Evolutionary conservation across 2,888 invertebrate genomes (phyloP).

Genomic region (Tiliacea citrago): DNA sequence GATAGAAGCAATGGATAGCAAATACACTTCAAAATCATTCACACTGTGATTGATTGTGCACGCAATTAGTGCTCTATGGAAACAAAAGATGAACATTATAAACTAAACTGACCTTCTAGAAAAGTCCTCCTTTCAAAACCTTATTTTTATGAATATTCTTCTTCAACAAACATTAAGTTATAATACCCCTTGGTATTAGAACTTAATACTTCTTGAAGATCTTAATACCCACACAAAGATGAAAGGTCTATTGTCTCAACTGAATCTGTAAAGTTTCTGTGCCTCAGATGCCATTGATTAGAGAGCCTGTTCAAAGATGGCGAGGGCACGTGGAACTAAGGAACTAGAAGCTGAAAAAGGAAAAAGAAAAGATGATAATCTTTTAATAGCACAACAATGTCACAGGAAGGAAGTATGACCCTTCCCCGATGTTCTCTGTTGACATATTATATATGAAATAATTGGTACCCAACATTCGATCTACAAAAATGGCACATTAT

Average conservation of each 20-base stretch:
- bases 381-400: too few species aligned
- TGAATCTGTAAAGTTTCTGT: slow-evolving; percentile 38
- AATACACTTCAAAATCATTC: too few species aligned
- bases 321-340: neutral
- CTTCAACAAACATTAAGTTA: slow-evolving; percentile 3
- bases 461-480: too few species aligned
- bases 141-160: slow-evolving; percentile 8
- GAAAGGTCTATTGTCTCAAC: slow-evolving; percentile 35
- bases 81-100: neutral
- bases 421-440: too few species aligned
- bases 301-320: slow-evolving; percentile 11
- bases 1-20: too few species aligned
- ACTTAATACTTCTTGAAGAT: neutral
- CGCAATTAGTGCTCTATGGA: too few species aligned
- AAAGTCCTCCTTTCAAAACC: neutral
- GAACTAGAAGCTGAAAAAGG: too few species aligned
- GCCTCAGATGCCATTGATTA: slow-evolving; percentile 40
- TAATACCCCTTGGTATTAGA: neutral
- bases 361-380: too few species aligned
- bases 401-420: too few species aligned
- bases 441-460: too few species aligned
- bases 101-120: neutral
- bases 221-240: slow-evolving; percentile 26
- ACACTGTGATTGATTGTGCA: too few species aligned
- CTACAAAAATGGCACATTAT: neutral